Percentiles rank a stretch among this genome's conserved stretches.
These are phyloP conservation scores for Leptinotarsa peninsularis DNA, from an alignment of 2,888 invertebrate species.

Conservation along the genomic window DNA sequence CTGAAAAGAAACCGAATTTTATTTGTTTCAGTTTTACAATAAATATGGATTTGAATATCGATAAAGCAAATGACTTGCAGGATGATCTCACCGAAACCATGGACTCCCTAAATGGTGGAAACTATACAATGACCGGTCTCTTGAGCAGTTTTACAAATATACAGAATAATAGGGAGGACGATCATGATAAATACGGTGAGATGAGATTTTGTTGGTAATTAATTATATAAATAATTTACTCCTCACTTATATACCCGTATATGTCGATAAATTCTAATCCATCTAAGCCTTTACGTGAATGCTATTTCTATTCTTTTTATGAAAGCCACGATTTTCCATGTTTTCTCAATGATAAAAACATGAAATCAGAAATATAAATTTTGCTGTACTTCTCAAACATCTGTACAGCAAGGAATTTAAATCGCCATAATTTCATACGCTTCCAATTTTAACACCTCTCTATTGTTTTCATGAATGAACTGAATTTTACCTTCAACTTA, in stretches of 20 bases:
- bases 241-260: too few relatives aligned
- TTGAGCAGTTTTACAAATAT: constrained; percentile 43
- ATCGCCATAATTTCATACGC: too few relatives aligned
- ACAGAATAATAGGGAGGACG: constrained; percentile 37
- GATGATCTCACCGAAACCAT: constrained; percentile 45
- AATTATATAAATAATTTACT: too few relatives aligned
- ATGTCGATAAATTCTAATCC: too few relatives aligned
- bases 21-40: too few relatives aligned
- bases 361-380: background rate
- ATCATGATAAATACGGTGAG: constrained; percentile 48
- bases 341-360: background rate
- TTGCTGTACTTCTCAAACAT: background rate
- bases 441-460: too few relatives aligned
- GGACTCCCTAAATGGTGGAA: constrained; percentile 35
- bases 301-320: too few relatives aligned
- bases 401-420: too few relatives aligned
- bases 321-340: background rate
- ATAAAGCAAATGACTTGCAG: constrained; percentile 38
- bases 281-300: too few relatives aligned
- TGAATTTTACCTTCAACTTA: too few relatives aligned
- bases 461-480: too few relatives aligned
- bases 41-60: constrained; percentile 37
- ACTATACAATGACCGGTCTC: constrained; percentile 47
- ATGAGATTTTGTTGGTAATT: background rate
- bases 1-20: too few relatives aligned